Conservation (phyloP, 2,113 vertebrate genomes). For the Odocoileus virginianus region DNA sequence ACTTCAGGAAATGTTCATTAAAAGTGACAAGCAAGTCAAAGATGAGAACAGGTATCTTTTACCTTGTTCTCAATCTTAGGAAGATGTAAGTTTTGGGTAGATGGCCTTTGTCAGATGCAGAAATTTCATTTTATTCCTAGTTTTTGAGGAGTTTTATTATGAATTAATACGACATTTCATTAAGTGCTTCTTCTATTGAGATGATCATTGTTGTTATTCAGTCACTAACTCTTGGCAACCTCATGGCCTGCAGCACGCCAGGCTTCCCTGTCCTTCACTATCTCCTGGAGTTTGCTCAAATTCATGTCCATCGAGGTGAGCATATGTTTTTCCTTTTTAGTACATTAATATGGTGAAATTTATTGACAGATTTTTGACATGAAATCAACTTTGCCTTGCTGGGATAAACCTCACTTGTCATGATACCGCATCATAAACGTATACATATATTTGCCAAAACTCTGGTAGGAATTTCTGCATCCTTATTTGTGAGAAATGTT, state of each 20-base stretch:
- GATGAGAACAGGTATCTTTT: not conserved
- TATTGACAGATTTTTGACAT: not conserved
- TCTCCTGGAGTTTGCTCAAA: not conserved
- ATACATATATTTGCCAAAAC: not conserved
- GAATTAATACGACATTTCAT: not conserved
- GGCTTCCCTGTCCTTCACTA: not conserved
- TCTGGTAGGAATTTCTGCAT: not conserved
- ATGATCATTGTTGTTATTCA: not conserved
- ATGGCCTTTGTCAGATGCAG: not conserved
- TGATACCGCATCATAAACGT: not conserved
- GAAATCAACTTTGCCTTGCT: not conserved
- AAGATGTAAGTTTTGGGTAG: not conserved
- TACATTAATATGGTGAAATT: not conserved
- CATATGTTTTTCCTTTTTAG: not conserved
- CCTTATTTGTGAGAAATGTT: not conserved
- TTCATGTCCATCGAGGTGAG: not conserved
- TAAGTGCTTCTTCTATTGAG: not conserved
- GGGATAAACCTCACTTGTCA: not conserved
- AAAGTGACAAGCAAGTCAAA: not conserved
- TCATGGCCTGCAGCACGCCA: fast-evolving
- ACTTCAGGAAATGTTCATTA: not conserved
- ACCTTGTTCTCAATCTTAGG: not conserved
- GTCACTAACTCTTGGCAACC: not conserved
- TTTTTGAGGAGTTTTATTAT: not conserved
- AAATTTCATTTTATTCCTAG: not conserved